Base-by-base conservation (phyloP, 2,888 invertebrate species). In the Slavum lentiscoides region DNA sequence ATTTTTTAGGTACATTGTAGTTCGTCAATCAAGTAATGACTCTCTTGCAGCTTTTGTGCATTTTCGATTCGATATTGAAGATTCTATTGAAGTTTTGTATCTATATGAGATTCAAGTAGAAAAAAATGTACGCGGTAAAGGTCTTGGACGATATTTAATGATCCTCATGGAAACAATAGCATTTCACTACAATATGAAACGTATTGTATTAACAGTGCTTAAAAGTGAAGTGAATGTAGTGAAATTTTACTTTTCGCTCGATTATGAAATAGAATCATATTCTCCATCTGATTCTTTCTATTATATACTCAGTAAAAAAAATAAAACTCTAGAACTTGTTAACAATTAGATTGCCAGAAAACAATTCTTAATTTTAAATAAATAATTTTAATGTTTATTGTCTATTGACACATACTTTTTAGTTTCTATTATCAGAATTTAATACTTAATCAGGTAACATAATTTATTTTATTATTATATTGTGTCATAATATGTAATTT, bases 81-180 rank as follows among this genome's bases (percentile, higher is more conserved):
- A 90, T 86, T 93, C 91, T 21, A 88, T 90, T 73, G 91, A 92
- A 85, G 94, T 94, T 9, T 86, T 94, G 11, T 94, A 94, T 86
- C 93, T 93, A 86, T 97, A 96, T 88, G 96, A 96, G 87, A 89
- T 96, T 83, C 96, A 97, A 87, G 88, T 96, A 84, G 92, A 92
- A 85, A 87, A 90, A 74, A 88, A 87, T 15, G 90, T 91, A 53
- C 90, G 93, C 83, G 89, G 94, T 82, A 92, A 92, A 86, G 95
- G 95, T 15, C 88, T 96, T 66, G 96, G 96, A 7, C 92, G 92
- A 85, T 93, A 93, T 85, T 89, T 96, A 87, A 91, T 96, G 89
- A 89, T 90, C 85, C 90, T 93, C 83, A 87, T 96, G 83, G 94
- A 95, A 87, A 87, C 90, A 74, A 89, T 96, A 82, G 94, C 93